Base-by-base conservation (phyloP, 2,113 vertebrate genomes). In the Siniperca chuatsi region DNA sequence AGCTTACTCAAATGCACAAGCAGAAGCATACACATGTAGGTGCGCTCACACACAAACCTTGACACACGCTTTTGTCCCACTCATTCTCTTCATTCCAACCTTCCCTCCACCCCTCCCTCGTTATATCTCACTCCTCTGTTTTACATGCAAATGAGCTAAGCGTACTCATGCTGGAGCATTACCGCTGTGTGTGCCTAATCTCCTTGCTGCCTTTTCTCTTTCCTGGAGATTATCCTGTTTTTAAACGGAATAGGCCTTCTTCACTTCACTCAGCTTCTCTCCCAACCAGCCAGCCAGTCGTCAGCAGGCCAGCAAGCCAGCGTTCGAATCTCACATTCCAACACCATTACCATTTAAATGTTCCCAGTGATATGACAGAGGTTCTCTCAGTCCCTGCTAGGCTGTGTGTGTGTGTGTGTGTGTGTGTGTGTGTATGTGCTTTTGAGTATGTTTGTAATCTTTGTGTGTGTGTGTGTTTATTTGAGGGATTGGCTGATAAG, bases 321-420 rank as follows among this genome's bases (percentile, higher is more conserved):
- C 69, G 64, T 84, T 85, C 88, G 90, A 84, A 75, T 90, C 79
- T 85, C 73, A 58, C 83, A 77, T 92, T 73, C 80, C 79, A 72
- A 84, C 75, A 84, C 91, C 82, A 90, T 95, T 95, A 94, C 84
- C 85, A 94, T 96, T 93, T 93, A 92, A 95, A 96, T 94, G 87
- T 92, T 91, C 66, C 87, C 86, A 83, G 77, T 90, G 70, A 93
- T 93, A 91, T 92, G 93, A 92, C 80, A 87, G 29, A 29, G 29
- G 29, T 29, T 29, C 29, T 29, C 29, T 29, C 29, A 29, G 29
- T 29, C 29, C 29, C 29, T 29, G 29, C 29, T 29, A 29, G 29
- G 29, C 29, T 29, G 29, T 29, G 29, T 29, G 29, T 29, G 29
- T 29, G 29, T 29, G 29, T 29, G 2, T 29, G 29, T 83, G 64